Conservation (phyloP, 2,888 invertebrate genomes). For the Pemphredon lugubris region DNA sequence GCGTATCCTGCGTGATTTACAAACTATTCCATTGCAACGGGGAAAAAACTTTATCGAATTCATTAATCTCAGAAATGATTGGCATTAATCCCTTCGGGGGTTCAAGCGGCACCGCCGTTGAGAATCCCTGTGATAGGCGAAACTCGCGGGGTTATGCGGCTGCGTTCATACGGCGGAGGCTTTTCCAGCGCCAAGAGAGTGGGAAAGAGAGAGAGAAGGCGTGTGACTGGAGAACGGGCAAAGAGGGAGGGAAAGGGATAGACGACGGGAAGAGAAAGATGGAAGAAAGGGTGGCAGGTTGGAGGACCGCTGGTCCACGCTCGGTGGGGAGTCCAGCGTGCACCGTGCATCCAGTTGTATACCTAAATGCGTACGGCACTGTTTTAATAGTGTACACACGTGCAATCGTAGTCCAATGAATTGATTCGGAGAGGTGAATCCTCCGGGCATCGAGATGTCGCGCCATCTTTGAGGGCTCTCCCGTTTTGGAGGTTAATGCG, state of each 20-base stretch:
- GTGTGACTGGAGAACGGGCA: no score
- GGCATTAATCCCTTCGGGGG: no score
- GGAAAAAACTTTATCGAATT: no score
- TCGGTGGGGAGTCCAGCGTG: constrained; percentile 73
- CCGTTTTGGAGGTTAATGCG: constrained; percentile 25
- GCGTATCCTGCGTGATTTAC: no score
- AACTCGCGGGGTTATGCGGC: constrained; percentile 41
- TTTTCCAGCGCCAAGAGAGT: constrained; percentile 35
- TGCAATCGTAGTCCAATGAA: constrained; percentile 61
- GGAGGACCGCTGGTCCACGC: constrained; percentile 66
- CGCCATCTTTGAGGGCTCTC: constrained; percentile 52
- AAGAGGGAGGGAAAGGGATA: constrained; percentile 31
- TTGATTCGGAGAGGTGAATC: constrained; percentile 55
- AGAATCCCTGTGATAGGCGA: constrained; percentile 47
- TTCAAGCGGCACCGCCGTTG: no score
- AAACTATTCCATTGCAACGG: no score
- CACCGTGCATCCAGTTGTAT: constrained; percentile 71
- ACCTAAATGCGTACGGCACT: constrained; percentile 68
- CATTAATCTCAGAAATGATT: no score
- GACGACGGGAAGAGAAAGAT: constrained; percentile 49
- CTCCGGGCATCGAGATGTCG: constrained; percentile 43
- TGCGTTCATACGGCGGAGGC: constrained; percentile 44
- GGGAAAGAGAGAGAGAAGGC: constrained; percentile 18
- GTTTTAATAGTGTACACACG: constrained; percentile 69
- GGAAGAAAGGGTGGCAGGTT: constrained; percentile 56